A percentile compares a stretch with the other conserved stretches of the same genome.
Conservation (phyloP, 1,140 invertebrate species). For the Dolichoris vasculosae region DNA sequence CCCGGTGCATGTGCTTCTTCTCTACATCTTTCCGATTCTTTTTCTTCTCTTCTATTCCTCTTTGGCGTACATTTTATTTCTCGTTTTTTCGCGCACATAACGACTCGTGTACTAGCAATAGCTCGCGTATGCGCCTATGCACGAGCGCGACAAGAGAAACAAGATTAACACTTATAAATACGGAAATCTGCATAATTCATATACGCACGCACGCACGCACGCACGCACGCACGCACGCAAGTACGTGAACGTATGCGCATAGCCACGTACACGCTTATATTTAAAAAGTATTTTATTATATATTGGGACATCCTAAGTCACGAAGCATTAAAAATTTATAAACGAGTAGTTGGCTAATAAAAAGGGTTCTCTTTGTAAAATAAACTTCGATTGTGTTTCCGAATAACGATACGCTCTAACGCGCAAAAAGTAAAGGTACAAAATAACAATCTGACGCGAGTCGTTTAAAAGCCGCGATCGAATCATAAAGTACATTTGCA, state of each 20-base stretch:
- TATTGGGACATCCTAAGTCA: background rate
- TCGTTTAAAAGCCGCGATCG: background rate
- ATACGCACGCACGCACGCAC: background rate
- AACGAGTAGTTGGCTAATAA: background rate
- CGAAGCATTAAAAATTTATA: background rate
- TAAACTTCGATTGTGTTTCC: too few relatives aligned
- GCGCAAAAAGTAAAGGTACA: background rate
- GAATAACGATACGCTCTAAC: too few relatives aligned
- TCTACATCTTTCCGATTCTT: slow-evolving; percentile 2
- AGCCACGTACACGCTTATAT: background rate
- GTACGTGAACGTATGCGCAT: background rate
- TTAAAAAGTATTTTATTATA: background rate
- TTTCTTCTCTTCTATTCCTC: background rate
- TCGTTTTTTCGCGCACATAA: background rate
- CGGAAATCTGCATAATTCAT: background rate
- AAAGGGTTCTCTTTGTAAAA: background rate
- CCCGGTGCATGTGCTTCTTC: slow-evolving; percentile 15
- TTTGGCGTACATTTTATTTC: background rate
- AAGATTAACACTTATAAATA: background rate
- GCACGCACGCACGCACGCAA: background rate
- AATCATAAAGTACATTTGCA: background rate
- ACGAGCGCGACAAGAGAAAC: too few relatives aligned
- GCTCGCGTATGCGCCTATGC: too few relatives aligned
- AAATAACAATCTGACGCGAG: background rate
- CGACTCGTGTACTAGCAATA: too few relatives aligned